Percentiles rank a stretch among this genome's conserved stretches.
Conservation (phyloP, 2,797 vertebrate genomes). For the Eremophila alpestris region DNA sequence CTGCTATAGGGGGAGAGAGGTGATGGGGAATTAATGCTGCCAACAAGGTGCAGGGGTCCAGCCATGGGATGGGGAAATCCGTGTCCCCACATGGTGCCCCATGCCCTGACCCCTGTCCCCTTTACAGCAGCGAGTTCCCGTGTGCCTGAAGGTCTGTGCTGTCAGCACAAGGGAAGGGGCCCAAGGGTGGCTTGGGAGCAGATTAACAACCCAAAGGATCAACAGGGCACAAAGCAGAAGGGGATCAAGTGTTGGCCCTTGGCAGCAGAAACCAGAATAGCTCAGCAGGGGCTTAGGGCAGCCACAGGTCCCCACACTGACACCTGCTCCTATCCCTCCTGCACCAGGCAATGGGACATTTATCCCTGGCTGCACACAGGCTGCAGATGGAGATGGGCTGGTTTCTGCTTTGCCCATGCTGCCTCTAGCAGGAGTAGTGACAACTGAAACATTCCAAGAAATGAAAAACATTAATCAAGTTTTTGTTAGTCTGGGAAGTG, state of each 20-base stretch:
- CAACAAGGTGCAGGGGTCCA: background rate
- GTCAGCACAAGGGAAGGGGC: background rate
- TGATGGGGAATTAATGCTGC: background rate
- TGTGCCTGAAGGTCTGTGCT: background rate
- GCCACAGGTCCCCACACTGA: background rate
- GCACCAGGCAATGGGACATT: background rate
- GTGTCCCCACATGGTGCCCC: background rate
- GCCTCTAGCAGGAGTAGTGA: background rate
- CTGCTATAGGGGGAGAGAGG: background rate
- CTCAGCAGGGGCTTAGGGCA: background rate
- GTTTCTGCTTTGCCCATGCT: background rate
- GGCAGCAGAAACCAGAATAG: background rate
- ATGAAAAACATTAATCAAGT: background rate
- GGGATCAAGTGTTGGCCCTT: background rate
- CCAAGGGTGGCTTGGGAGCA: background rate
- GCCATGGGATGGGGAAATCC: background rate
- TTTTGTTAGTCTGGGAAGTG: background rate
- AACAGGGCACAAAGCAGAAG: background rate
- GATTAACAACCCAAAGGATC: background rate
- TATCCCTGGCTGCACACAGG: background rate
- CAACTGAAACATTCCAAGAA: background rate
- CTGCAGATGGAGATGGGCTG: background rate
- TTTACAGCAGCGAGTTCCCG: fast-evolving
- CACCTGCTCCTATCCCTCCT: background rate
- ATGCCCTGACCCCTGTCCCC: background rate